Percentiles rank a stretch among this genome's conserved stretches.
phyloP scores from a whole-genome alignment of 92 coral and sea anemone species.

The Porites lobata region DNA sequence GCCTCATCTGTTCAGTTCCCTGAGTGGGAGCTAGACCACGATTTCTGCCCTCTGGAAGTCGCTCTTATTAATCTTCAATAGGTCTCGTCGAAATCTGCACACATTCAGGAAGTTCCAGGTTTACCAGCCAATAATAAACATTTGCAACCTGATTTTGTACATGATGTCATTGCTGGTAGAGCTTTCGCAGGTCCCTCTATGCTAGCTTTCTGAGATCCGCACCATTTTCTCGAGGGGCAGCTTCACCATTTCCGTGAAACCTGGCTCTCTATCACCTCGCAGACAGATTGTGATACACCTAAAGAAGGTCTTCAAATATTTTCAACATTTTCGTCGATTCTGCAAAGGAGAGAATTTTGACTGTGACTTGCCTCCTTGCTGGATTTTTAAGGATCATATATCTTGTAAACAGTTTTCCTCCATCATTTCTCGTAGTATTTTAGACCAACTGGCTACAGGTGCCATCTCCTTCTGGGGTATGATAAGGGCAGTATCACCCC shows the following conservation, averaged over 20 bases:
- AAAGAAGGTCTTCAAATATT: too few relatives aligned
- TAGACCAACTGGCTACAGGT: slow-evolving; percentile 37
- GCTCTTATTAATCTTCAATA: background rate
- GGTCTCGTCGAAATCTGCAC: too few relatives aligned
- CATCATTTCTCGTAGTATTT: slow-evolving; percentile 33
- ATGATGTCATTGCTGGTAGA: background rate
- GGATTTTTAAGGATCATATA: slow-evolving; percentile 29
- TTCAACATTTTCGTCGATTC: too few relatives aligned
- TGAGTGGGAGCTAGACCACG: background rate
- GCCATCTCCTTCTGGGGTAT: slow-evolving; percentile 60
- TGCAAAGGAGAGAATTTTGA: slow-evolving; percentile 5
- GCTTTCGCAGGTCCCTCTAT: background rate
- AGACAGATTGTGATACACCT: too few relatives aligned
- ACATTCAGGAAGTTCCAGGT: too few relatives aligned
- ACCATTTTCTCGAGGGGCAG: slow-evolving; percentile 36
- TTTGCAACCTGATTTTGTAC: background rate
- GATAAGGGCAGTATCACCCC: slow-evolving; percentile 29
- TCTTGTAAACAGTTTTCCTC: slow-evolving; percentile 48
- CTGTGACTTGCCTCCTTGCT: slow-evolving; percentile 26
- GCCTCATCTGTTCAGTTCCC: background rate
- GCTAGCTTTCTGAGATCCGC: slow-evolving; percentile 17
- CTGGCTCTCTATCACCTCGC: slow-evolving; percentile 9
- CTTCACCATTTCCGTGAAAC: slow-evolving; percentile 17
- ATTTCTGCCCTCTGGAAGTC: background rate
- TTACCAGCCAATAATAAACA: background rate